Evolutionary conservation across 2,888 invertebrate genomes (phyloP).

Genomic region (Arctia plantaginis): DNA sequence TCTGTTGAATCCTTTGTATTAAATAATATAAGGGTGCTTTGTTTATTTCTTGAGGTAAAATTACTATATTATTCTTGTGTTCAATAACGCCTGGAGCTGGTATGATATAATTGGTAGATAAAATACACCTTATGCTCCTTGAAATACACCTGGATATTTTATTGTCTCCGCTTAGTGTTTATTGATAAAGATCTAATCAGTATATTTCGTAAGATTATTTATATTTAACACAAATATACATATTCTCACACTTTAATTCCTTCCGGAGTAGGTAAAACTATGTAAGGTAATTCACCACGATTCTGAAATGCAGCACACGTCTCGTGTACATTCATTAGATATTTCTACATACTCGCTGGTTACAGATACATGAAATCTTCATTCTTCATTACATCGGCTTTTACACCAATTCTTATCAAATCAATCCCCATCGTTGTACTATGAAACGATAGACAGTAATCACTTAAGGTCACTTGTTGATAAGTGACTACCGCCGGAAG

Average conservation of each 20-base stretch:
- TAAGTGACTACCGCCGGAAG: too few relatives aligned
- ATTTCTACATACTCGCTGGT: neutral
- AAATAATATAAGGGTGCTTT: conserved; percentile 25
- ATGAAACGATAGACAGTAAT: neutral
- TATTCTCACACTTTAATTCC: too few relatives aligned
- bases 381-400: neutral
- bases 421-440: neutral
- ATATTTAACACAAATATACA: neutral
- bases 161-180: neutral
- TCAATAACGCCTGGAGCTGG: neutral
- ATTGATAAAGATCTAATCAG: neutral
- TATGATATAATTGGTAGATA: conserved; percentile 1
- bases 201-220: neutral
- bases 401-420: rapidly evolving
- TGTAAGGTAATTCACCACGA: too few relatives aligned
- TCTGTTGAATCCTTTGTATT: conserved; percentile 29
- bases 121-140: neutral
- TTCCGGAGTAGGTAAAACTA: too few relatives aligned
- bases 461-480: too few relatives aligned
- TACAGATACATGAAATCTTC: neutral
- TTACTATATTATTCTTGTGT: conserved; percentile 25
- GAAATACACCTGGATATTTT: neutral
- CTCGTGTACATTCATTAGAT: neutral
- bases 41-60: conserved; percentile 22
- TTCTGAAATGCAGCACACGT: neutral